phyloP scores from a whole-genome alignment of 2,888 invertebrate genomes.

The Malacosoma neustria region DNA sequence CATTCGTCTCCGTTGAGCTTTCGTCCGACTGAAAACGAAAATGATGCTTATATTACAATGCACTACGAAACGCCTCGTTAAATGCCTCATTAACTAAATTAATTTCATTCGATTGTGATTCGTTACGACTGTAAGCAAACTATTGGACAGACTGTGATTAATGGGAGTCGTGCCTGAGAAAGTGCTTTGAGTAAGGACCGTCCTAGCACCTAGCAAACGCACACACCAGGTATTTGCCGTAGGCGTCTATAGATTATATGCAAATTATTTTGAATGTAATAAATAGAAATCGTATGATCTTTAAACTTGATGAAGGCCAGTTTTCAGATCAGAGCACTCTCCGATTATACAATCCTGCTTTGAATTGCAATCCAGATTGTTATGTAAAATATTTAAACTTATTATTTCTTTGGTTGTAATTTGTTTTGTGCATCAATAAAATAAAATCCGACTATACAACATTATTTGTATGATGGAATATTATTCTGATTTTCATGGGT shows the following conservation, averaged over 20 bases:
- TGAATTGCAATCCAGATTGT: no score
- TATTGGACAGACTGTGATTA: constrained; percentile 41
- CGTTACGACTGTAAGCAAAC: constrained; percentile 54
- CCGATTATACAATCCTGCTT: no score
- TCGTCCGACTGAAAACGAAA: constrained; percentile 46
- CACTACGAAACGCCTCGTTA: constrained; percentile 44
- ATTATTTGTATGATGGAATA: no score
- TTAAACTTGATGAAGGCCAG: constrained; percentile 28
- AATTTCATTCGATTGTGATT: constrained; percentile 53
- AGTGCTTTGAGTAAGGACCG: constrained; percentile 19
- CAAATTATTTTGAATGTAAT: constrained; percentile 32
- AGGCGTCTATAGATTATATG: constrained; percentile 34
- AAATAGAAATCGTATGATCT: constrained; percentile 42
- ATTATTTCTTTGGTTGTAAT: no score
- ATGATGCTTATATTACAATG: constrained; percentile 60
- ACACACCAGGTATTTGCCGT: constrained; percentile 6
- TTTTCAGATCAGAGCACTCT: no score
- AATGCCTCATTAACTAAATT: constrained; percentile 59
- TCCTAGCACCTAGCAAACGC: not conserved
- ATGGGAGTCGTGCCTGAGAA: constrained; percentile 28
- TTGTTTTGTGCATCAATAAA: no score
- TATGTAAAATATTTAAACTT: no score
- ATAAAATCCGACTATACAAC: no score
- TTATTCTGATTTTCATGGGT: no score
- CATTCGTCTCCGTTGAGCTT: constrained; percentile 42